phyloP scores from a whole-genome alignment of 2,113 vertebrate genomes.

The Aleadryas rufinucha region DNA sequence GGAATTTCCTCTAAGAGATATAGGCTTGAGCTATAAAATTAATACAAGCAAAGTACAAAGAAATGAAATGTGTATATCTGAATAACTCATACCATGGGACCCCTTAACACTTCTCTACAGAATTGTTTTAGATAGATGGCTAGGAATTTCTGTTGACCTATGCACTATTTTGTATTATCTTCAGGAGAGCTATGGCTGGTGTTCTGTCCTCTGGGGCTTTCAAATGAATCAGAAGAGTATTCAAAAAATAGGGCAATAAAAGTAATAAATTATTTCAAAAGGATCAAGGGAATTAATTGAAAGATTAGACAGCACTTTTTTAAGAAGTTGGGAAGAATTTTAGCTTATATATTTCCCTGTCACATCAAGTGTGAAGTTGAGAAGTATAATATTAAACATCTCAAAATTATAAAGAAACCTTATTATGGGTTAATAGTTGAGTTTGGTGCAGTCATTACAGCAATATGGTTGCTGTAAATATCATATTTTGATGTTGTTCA shows the following conservation, averaged over 20 bases:
- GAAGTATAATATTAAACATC: background rate
- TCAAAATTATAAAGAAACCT: background rate
- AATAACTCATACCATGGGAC: background rate
- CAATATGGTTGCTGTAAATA: background rate
- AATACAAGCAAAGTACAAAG: background rate
- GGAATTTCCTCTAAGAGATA: background rate
- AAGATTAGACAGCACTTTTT: background rate
- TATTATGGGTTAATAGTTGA: background rate
- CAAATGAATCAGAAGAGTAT: background rate
- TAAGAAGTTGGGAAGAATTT: background rate
- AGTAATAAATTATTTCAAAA: constrained; percentile 11
- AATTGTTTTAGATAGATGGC: constrained; percentile 17
- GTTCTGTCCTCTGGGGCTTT: background rate
- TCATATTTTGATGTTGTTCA: background rate
- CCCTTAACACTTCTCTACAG: constrained; percentile 1
- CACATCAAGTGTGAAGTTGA: background rate
- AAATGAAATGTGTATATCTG: background rate
- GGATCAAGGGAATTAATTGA: constrained; percentile 31
- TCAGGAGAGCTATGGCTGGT: background rate
- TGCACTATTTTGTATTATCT: constrained; percentile 6
- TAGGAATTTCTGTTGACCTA: constrained; percentile 11
- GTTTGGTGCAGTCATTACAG: background rate
- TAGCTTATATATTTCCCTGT: background rate
- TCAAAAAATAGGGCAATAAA: constrained; percentile 39
- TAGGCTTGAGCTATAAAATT: background rate